Conservation (phyloP, 2,113 vertebrate species). For the Macrotus californicus region DNA sequence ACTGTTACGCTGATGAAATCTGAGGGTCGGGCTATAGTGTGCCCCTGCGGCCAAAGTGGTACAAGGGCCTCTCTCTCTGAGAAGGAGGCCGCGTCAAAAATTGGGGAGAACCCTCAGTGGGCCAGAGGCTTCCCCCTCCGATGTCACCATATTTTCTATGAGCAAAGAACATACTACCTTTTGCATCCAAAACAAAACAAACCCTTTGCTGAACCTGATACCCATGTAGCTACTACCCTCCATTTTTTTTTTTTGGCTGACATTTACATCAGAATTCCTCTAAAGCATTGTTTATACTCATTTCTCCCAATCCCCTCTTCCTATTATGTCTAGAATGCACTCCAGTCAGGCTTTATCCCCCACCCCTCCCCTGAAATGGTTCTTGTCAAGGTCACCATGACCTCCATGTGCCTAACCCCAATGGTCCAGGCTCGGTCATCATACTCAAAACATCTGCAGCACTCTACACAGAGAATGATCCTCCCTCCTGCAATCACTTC, state of each 20-base stretch:
- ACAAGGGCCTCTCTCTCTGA: neutral
- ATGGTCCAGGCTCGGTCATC: neutral
- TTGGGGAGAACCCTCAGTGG: neutral
- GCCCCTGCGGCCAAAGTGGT: neutral
- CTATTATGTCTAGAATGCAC: neutral
- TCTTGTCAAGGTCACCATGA: neutral
- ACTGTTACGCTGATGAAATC: conserved; percentile 21
- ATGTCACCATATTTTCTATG: neutral
- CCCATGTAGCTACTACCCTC: neutral
- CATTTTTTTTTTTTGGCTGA: neutral
- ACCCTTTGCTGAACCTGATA: neutral
- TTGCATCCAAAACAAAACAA: neutral
- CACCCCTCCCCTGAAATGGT: neutral
- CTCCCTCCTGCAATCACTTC: neutral
- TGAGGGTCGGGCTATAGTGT: neutral
- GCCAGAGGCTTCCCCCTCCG: neutral
- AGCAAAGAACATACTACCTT: neutral
- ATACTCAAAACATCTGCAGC: neutral
- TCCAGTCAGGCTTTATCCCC: neutral
- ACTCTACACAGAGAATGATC: neutral
- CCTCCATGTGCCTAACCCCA: neutral
- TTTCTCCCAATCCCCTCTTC: neutral
- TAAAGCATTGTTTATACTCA: neutral
- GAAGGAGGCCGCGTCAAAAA: neutral
- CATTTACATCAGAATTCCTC: neutral